Evolutionary conservation across 2,888 invertebrate genomes (phyloP).

Genomic region (Epistrophe grossulariae): DNA sequence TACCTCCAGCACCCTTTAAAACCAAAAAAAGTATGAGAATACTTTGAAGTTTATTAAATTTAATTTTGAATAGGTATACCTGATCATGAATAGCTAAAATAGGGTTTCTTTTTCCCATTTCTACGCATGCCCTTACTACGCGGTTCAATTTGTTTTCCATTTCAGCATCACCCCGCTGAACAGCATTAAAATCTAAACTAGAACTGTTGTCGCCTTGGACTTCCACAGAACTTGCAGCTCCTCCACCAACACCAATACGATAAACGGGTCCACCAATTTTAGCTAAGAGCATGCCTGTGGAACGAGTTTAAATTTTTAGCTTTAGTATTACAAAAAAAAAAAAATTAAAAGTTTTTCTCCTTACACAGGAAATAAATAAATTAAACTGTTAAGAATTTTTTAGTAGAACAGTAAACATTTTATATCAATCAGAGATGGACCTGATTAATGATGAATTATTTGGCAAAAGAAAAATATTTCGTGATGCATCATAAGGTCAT

Average conservation of each 20-base stretch:
- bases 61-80: conserved; percentile 68
- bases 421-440: too few species aligned
- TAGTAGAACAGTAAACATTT: too few species aligned
- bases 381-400: too few species aligned
- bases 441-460: too few species aligned
- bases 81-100: conserved; percentile 98
- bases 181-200: conserved; percentile 97
- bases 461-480: too few species aligned
- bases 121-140: conserved; percentile 95
- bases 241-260: conserved; percentile 98
- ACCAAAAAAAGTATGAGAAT: background rate
- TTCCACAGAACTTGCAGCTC: conserved; percentile 98
- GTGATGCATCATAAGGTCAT: too few species aligned
- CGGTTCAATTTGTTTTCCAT: conserved; percentile 99
- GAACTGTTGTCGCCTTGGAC: conserved; percentile 95
- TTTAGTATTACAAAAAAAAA: background rate
- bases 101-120: conserved; percentile 92
- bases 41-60: background rate
- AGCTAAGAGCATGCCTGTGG: conserved; percentile 92
- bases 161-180: conserved; percentile 96
- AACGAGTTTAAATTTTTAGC: background rate
- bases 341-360: too few species aligned
- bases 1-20: conserved; percentile 96
- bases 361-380: too few species aligned
- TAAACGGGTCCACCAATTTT: conserved; percentile 99